phyloP scores from a whole-genome alignment of 1,140 invertebrate genomes.

The Neodiprion lecontei region DNA sequence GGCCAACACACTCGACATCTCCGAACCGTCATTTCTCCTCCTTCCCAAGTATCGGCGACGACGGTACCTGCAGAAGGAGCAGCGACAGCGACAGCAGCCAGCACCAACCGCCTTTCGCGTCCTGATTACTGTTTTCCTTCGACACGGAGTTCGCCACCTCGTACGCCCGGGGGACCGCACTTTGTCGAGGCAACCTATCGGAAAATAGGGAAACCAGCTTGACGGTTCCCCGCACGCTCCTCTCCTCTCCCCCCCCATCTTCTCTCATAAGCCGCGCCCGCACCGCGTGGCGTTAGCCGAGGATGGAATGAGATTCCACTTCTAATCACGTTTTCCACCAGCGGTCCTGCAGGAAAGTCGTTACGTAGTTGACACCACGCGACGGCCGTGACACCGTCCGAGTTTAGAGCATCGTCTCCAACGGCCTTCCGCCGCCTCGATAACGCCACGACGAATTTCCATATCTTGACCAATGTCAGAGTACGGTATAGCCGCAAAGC shows the following conservation, averaged over 20 bases:
- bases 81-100: neutral
- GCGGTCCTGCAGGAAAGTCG: neutral
- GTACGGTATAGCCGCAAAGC: too few species aligned
- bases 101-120: constrained; percentile 31
- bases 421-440: too few species aligned
- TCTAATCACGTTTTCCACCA: constrained; percentile 2
- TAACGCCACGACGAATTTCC: too few species aligned
- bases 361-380: neutral
- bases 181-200: neutral
- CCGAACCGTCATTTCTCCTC: constrained; percentile 23
- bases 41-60: constrained; percentile 12
- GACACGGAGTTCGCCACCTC: constrained; percentile 27
- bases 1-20: constrained; percentile 27
- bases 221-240: constrained; percentile 29
- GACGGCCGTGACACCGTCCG: neutral
- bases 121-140: constrained; percentile 57
- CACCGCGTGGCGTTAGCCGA: neutral
- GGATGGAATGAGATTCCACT: constrained; percentile 4
- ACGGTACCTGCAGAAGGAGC: constrained; percentile 2
- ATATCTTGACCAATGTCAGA: too few species aligned
- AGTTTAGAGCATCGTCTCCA: too few species aligned
- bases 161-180: constrained; percentile 26
- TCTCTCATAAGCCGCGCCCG: neutral
- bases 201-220: constrained; percentile 31
- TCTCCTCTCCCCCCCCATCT: neutral